A percentile compares a stretch with the other conserved stretches of the same genome.
Conservation (phyloP, 2,113 vertebrate species). For the Cephalopterus ornatus region DNA sequence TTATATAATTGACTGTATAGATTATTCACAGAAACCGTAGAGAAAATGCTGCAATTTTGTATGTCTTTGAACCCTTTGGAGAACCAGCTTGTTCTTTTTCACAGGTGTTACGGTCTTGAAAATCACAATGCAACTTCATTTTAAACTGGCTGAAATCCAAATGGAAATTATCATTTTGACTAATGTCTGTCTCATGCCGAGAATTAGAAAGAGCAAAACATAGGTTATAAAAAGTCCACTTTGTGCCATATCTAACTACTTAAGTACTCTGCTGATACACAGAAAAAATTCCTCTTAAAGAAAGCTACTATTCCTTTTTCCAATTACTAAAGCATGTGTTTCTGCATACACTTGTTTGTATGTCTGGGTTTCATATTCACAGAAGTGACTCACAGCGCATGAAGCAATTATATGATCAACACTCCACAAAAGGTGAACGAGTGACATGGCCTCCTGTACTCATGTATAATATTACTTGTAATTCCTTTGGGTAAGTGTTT, state of each 20-base stretch:
- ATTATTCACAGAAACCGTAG: background rate
- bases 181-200: background rate
- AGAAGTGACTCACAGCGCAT: background rate
- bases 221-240: background rate
- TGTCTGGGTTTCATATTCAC: background rate
- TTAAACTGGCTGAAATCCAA: background rate
- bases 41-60: background rate
- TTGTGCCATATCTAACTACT: background rate
- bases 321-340: background rate
- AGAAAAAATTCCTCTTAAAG: background rate
- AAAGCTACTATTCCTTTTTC: background rate
- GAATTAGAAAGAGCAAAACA: background rate
- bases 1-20: background rate
- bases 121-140: background rate
- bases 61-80: background rate
- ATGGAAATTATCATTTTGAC: slow-evolving; percentile 29
- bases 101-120: background rate
- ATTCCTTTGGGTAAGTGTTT: background rate
- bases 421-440: background rate
- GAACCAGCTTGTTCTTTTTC: background rate
- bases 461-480: background rate
- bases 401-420: background rate
- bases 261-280: background rate
- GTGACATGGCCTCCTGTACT: background rate
- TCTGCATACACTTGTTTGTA: background rate